Evolutionary conservation across 2,888 invertebrate species (phyloP).

Genomic region (Helobdella robusta): DNA sequence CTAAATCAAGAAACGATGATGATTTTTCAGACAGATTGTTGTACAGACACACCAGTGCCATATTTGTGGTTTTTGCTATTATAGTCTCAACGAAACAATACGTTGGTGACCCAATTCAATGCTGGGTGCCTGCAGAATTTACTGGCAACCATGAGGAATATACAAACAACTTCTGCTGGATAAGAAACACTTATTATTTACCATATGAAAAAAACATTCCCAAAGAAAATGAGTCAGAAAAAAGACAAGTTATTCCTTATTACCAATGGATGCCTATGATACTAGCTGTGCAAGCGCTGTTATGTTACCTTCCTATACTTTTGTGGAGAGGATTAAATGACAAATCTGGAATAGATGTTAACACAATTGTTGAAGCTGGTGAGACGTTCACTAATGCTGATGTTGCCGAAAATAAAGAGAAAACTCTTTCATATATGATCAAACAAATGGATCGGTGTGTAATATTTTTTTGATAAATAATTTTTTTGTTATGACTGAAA

Average conservation of each 20-base stretch:
- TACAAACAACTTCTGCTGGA: conserved; percentile 38
- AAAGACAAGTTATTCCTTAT: conserved; percentile 36
- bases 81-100: conserved; percentile 36
- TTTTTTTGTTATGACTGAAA: too few relatives aligned
- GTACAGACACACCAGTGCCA: conserved; percentile 33
- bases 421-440: conserved; percentile 36
- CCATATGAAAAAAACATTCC: conserved; percentile 37
- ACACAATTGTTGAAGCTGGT: conserved; percentile 36
- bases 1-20: conserved; percentile 35
- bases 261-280: conserved; percentile 38
- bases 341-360: conserved; percentile 36
- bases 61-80: conserved; percentile 34
- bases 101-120: conserved; percentile 36
- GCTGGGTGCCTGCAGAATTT: conserved; percentile 38
- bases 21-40: conserved; percentile 34
- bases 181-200: conserved; percentile 37
- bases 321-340: conserved; percentile 33
- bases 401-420: conserved; percentile 32
- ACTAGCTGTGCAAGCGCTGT: conserved; percentile 35
- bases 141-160: conserved; percentile 36
- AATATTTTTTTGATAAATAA: too few relatives aligned
- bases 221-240: conserved; percentile 35
- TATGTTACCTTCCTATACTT: conserved; percentile 34
- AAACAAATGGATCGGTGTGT: conserved; percentile 37
- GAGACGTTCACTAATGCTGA: conserved; percentile 37